These are phyloP conservation scores for Nephrotoma appendiculata DNA, from an alignment of 2,888 invertebrate genomes.

Conservation along the genomic window DNA sequence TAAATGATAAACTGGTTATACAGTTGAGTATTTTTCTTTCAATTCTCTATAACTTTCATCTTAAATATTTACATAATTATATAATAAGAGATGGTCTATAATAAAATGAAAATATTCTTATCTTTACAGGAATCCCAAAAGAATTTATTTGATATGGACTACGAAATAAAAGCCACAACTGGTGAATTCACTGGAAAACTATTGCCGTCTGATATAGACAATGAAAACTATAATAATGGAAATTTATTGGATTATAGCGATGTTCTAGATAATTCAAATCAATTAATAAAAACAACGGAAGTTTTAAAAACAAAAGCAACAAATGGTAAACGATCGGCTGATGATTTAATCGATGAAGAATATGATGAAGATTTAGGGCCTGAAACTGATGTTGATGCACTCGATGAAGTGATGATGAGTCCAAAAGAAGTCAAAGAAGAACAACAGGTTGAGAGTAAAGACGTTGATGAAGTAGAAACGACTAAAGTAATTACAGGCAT, in stretches of 20 bases:
- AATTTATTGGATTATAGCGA: not conserved
- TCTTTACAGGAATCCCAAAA: not conserved
- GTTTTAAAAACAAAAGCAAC: not conserved
- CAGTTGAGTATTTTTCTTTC: no score
- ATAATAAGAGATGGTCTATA: no score
- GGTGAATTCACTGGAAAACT: not conserved
- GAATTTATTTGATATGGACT: slow-evolving; percentile 2
- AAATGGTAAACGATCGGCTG: slow-evolving; percentile 1
- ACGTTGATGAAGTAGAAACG: not conserved
- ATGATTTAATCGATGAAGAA: not conserved
- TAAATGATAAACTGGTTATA: no score
- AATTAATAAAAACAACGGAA: not conserved
- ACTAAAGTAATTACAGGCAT: not conserved
- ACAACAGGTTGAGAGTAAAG: slow-evolving; percentile 3
- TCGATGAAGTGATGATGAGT: slow-evolving; percentile 5
- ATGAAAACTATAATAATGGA: not conserved
- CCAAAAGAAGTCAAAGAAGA: slow-evolving; percentile 4
- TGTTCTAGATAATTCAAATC: not conserved
- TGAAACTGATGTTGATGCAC: slow-evolving; percentile 6
- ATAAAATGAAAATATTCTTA: not conserved
- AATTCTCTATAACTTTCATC: no score
- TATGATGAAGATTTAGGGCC: slow-evolving; percentile 5
- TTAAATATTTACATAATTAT: no score
- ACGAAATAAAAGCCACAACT: not conserved
- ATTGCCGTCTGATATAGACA: not conserved